Base-by-base conservation (phyloP, 1,140 invertebrate genomes). In the Ceratosolen fusciceps region DNA sequence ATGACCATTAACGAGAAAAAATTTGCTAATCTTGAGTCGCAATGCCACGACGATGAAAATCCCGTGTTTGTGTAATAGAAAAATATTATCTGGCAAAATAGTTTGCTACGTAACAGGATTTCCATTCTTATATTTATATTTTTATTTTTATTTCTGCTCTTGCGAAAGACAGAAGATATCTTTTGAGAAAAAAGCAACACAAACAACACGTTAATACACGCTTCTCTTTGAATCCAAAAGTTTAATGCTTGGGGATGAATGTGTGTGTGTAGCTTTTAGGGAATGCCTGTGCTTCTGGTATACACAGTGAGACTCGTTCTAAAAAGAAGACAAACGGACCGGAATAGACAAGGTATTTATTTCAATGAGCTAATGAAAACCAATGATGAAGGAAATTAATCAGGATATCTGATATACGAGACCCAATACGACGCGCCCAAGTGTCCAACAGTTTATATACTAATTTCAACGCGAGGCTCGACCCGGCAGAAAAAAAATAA, bases 341-440 rank as follows among this genome's bases (percentile, higher is more conserved):
- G 1, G 19, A 7, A n/a, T 24, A 9, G 16, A 62, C 24, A 29
- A 1, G 73, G 12, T 12, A 65, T 7, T 10, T 19, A n/a, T 39
- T 79, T 54, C 26, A 54, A 74, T 34, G 56, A 70, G 62, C 47
- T 70, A 34, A 80, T 43, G 31, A 72, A 81, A 80, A 83, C 67
- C 72, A 84, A 79, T n/a, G 82, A 83, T 71, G 65, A 67, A 82
- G 68, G 80, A 83, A 77, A 83, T 85, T 84, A 83, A 85, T 83
- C 81, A 85, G 81, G 81, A 83, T 85, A 83, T 83, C 75, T 65
- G 76, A 76, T 1, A 62, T 62, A 60, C 49, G 65, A 65, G 19
- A 47, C 26, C 3, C 21, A 29, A 0, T 54, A n/a, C 29, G 12
- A n/a, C 29, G 12, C 10, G 16, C 16, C 39, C 47, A 68, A 68